Base-by-base conservation (phyloP, 2,888 invertebrate species). In the Drosophila phalerata region DNA sequence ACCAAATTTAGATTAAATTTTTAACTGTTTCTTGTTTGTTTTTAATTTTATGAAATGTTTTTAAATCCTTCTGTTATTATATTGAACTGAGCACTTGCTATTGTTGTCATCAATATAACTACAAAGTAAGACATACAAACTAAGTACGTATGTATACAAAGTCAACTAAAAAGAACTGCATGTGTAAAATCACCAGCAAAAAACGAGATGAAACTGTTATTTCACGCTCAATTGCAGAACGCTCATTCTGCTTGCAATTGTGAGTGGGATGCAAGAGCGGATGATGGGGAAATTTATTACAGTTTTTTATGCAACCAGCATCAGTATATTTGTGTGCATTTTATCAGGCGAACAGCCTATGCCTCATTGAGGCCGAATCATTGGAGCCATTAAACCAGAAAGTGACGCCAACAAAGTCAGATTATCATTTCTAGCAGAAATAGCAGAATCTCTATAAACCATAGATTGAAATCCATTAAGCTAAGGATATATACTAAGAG, bases 221-320 rank as follows among this genome's bases (percentile, higher is more conserved):
- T 85, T 79, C 68, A 76, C 80, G 73, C 77, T 76, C 73, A 81
- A 85, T 82, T 85, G 66, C 67, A 78, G 78, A 78, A 64, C 65
- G 80, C 67, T 68, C 70, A 53, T 76, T 70, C 62, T 67, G 17
- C 73, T 73, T 62, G 82, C 65, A 66, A 79, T 79, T 76, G 67
- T n/a, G 40, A 15, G 15, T 15, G 32, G 32, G 1, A 2, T 13
- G 2, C 2, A 34, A 37, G 37, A 49, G 17, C 56, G 45, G 56
- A 70, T 34, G 30, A 4, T 32, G 30, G 30, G 22, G 17, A 17
- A 71, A 57, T 72, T 64, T 70, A 72, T 71, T 47, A 57, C 37
- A 37, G 57, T 47, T 51, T 64, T 56, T 34, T 43, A 72, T 57
- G 73, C 48, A 52, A 48, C 64, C 65, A 64, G 32, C 57, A 65